Conservation (phyloP, 2,797 vertebrate genomes). For the Sardinella longiceps region DNA sequence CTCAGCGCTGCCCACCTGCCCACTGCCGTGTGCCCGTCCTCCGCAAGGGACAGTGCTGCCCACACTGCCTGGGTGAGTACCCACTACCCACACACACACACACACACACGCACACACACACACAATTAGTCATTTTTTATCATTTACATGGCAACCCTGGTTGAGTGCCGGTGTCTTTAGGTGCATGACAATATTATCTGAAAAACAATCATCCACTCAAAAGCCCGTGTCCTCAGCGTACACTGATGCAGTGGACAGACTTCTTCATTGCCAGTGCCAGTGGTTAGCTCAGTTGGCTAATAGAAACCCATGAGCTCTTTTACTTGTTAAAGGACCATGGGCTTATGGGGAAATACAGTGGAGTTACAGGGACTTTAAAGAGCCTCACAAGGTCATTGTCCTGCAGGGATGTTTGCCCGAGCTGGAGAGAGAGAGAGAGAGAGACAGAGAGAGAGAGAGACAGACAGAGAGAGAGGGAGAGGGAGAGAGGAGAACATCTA, state of each 20-base stretch:
- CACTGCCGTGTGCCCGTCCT: constrained; percentile 80
- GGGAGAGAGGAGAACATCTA: constrained; percentile 71
- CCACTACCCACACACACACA: neutral
- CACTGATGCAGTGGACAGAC: neutral
- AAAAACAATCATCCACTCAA: neutral
- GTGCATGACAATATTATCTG: too few relatives aligned
- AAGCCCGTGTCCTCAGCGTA: neutral
- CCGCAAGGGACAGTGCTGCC: constrained; percentile 84
- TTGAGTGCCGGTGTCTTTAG: neutral
- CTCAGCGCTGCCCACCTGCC: constrained; percentile 75
- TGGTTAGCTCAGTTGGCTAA: too few relatives aligned
- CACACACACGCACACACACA: constrained; percentile 4
- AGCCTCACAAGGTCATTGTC: neutral
- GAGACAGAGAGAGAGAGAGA: too few relatives aligned
- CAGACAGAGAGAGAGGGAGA: too few relatives aligned
- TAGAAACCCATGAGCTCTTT: neutral
- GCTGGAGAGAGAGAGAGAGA: too few relatives aligned
- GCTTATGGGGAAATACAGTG: neutral
- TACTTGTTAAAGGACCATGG: neutral
- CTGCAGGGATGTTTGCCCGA: neutral
- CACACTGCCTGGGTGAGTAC: constrained; percentile 79
- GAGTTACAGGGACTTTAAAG: too few relatives aligned
- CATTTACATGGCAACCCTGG: too few relatives aligned
- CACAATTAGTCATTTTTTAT: too few relatives aligned
- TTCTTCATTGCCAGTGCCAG: too few relatives aligned